Base-by-base conservation (phyloP, 2,888 invertebrate species). In the Leptarthrus brevirostris region DNA sequence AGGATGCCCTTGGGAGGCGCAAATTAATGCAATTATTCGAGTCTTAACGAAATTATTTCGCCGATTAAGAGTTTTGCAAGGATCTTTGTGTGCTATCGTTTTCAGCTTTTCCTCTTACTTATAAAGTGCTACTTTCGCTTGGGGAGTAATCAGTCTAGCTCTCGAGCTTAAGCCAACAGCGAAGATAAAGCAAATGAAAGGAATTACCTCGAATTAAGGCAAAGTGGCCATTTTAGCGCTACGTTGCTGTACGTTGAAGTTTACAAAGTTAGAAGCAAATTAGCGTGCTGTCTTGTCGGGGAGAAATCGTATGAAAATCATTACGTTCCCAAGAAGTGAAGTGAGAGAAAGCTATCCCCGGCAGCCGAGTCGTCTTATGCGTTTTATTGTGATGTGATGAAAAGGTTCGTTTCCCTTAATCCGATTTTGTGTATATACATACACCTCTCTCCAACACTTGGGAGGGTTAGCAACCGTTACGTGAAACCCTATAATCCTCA, bases 1-100 rank as follows among this genome's bases (percentile, higher is more conserved):
- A 74, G 61, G 47, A 61, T 56, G 52, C 69, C 66, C 64, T 24
- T 20, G 69, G 72, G 56, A 47, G 44, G 49, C 58, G 70, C 58
- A 71, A 74, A 61, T 71, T 74, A 74, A 71, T 36, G 40, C 47
- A 74, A 70, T 53, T 54, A 69, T 74, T 70, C 36, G 5, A 64
- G 64, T 64, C 44, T 47, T 64, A 64, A 64, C 64, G 64, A 64
- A 64, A 64, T 64, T 64, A 64, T 64, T 64, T 44, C 44, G 64
- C 64, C 44, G 40, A 64, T 64, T 64, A 64, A 64, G 44, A 52
- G 40, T 44, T 40, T 16, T 26, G 69, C 64, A 54, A 30, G 30
- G 70, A 49, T 56, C 56, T 74, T 54, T 64, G 47, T 52, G 30
- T 58, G 61, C 34, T 64, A 56, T 49, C 53, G 61, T 36, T 52